A percentile compares a stretch with the other conserved stretches of the same genome.
These are phyloP conservation scores for Pyrrhopygopsis socrates DNA, from an alignment of 2,888 invertebrate species.

Conservation along the genomic window DNA sequence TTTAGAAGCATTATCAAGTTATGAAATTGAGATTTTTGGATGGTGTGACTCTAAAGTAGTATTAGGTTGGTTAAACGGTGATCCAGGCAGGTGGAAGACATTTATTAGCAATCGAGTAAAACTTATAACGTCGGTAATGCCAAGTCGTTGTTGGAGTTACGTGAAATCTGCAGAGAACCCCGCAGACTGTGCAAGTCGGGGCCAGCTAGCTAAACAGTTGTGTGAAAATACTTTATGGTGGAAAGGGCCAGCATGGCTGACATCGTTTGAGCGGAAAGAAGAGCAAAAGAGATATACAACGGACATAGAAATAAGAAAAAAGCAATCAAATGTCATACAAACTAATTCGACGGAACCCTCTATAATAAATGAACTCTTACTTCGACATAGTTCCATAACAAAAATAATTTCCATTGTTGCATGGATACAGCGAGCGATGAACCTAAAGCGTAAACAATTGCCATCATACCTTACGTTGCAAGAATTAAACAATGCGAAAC, in stretches of 20 bases:
- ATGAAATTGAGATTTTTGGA: background rate
- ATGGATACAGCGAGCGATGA: conserved; percentile 5
- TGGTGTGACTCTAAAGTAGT: background rate
- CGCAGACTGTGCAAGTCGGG: background rate
- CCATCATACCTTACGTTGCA: conserved; percentile 35
- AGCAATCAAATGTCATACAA: background rate
- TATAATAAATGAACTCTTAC: background rate
- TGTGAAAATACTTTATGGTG: background rate
- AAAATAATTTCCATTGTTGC: background rate
- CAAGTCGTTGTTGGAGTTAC: background rate
- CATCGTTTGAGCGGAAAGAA: background rate
- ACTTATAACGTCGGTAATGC: background rate
- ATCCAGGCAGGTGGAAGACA: background rate
- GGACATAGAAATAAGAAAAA: background rate
- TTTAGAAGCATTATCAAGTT: background rate
- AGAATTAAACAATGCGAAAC: background rate
- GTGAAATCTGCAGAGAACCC: background rate
- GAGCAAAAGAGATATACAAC: background rate
- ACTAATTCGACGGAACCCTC: background rate
- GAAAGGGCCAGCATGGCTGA: background rate
- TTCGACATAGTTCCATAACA: background rate
- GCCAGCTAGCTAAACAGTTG: background rate
- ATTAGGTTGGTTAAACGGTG: background rate
- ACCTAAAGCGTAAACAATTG: background rate
- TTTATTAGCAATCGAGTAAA: background rate